Conservation (phyloP, 2,888 invertebrate genomes). For the Cryptus armator region DNA sequence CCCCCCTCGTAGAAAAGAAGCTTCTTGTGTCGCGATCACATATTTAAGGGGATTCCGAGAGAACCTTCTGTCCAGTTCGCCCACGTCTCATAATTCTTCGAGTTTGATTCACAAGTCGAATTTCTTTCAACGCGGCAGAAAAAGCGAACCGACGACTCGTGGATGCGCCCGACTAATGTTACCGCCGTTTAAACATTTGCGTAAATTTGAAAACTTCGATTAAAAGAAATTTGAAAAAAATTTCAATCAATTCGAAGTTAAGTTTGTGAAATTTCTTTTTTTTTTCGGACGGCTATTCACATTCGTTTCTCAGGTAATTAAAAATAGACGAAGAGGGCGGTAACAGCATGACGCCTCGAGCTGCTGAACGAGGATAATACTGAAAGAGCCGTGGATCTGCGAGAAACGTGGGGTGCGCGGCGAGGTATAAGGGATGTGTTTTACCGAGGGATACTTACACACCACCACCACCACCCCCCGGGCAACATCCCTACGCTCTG, state of each 20-base stretch:
- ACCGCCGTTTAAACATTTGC: neutral
- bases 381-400: conserved; percentile 74
- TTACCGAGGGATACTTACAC: conserved; percentile 84
- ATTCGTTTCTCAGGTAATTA: conserved; percentile 81
- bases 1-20: conserved; percentile 71
- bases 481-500: conserved; percentile 61
- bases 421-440: conserved; percentile 84
- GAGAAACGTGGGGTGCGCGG: conserved; percentile 71
- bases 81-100: conserved; percentile 51
- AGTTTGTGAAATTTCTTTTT: neutral
- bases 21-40: conserved; percentile 77
- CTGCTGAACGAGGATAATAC: conserved; percentile 73
- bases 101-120: conserved; percentile 11
- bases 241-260: neutral
- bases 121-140: conserved; percentile 5
- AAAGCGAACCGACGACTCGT: neutral
- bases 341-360: conserved; percentile 83
- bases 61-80: conserved; percentile 36
- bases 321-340: conserved; percentile 81
- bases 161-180: no score
- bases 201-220: neutral
- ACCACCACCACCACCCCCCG: conserved; percentile 78
- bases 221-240: no score
- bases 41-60: conserved; percentile 71
- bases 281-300: conserved; percentile 40